Evolutionary conservation across 2,888 invertebrate genomes (phyloP), one percentile per base, ranked within the genome.

Genomic region (Hemistola chrysoprasaria): DNA sequence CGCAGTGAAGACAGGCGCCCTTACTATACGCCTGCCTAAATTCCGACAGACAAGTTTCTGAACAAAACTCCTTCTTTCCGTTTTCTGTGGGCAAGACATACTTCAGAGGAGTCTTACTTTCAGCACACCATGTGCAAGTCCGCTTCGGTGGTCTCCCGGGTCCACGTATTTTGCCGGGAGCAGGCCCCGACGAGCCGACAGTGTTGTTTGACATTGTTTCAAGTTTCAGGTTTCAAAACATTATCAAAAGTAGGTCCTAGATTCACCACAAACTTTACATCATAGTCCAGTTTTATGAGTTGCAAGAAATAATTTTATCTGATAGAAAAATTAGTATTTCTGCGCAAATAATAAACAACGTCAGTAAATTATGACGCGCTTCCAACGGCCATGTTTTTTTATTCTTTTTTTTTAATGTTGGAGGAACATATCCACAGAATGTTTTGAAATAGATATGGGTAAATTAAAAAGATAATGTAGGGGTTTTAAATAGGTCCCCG

Each of bases 51-150:
- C 97, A 97, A 20, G 93, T 94, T 78, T 96, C 96, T 0, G 97
- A 96, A 79, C 97, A 97, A 78, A 97, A 97, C 71, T 97, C 97
- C 68, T 96, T 97, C 68, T 96, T 97, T 6, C 96, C 96, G 72
- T 95, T 94, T 65, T 95, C 95, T 1, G 95, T 95, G 6, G 97
- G 97, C 51, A 96, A 83, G 20, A 97, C 95, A 80, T 96, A 97
- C 71, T 95, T 96, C 35, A 97, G 76, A 1, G 95, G 93, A 50
- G 94, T 92, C 80, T 95, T 95, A 47, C 92, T 93, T 78, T 96
- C 95, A 40, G 93, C 94, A 73, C 96, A 96, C 96, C 96, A 96
- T 9, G 95, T 95, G 78, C 96, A 96, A 50, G 91, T 92, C 58
- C 93, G 92, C 78, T 95, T 95, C 7, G 95, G 94, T 41, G 95